Percentiles rank a stretch among this genome's conserved stretches.
phyloP scores from a whole-genome alignment of 1,140 invertebrate genomes.

The Plutomurus gul region DNA sequence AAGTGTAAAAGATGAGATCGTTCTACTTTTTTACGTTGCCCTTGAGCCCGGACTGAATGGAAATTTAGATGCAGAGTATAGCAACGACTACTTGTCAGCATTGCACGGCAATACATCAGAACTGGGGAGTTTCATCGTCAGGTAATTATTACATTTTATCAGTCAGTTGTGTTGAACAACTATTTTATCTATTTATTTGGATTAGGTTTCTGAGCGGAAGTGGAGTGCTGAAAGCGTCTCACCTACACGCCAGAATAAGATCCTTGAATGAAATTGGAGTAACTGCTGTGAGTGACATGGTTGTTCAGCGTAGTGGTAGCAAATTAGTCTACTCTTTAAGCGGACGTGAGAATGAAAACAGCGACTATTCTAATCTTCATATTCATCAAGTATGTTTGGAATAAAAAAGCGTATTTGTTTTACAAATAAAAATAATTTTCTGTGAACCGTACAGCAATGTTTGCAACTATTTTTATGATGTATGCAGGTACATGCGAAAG shows the following conservation, averaged over 20 bases:
- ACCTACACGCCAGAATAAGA: slow-evolving; percentile 35
- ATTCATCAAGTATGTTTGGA: slow-evolving; percentile 44
- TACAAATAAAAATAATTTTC: no score
- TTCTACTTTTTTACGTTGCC: slow-evolving; percentile 76
- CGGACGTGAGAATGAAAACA: slow-evolving; percentile 10
- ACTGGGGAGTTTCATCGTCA: slow-evolving; percentile 75
- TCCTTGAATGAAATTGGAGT: slow-evolving; percentile 48
- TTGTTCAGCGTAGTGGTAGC: neutral
- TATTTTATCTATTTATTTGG: neutral
- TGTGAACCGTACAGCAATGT: no score
- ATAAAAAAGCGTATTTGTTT: no score
- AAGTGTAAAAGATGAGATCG: slow-evolving; percentile 39
- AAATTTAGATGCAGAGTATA: slow-evolving; percentile 63
- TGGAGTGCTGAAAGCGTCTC: slow-evolving; percentile 33
- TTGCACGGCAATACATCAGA: slow-evolving; percentile 76
- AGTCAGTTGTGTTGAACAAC: neutral
- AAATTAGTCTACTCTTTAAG: slow-evolving; percentile 37
- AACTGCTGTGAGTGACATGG: slow-evolving; percentile 33
- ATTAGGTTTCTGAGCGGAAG: slow-evolving; percentile 39
- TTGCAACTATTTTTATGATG: neutral
- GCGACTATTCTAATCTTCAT: slow-evolving; percentile 39
- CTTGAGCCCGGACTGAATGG: slow-evolving; percentile 71
- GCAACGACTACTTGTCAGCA: slow-evolving; percentile 65
- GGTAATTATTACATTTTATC: slow-evolving; percentile 50
- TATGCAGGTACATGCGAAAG: slow-evolving; percentile 70